phyloP scores from a whole-genome alignment of 1,140 invertebrate genomes.

The Heliconius hewitsoni region DNA sequence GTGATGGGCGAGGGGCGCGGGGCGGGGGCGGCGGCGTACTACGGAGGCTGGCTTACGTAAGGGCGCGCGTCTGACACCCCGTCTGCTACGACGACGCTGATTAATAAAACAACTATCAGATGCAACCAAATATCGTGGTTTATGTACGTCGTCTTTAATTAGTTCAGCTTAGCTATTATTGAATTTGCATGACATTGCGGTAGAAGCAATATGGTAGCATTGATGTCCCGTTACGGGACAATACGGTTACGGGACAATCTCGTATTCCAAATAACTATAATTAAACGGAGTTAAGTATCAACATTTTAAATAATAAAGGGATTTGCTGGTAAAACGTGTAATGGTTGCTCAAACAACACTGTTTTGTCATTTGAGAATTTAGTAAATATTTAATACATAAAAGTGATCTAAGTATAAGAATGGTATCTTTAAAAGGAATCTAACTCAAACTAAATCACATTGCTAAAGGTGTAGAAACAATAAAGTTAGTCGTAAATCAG shows the following conservation, averaged over 20 bases:
- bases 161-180: slow-evolving; percentile 42
- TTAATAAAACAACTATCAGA: slow-evolving; percentile 75
- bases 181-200: background rate
- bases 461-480: slow-evolving; percentile 9
- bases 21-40: slow-evolving; percentile 60
- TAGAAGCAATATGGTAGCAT: background rate
- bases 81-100: slow-evolving; percentile 69
- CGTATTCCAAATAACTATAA: background rate
- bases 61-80: slow-evolving; percentile 72
- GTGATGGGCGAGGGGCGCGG: slow-evolving; percentile 44
- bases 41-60: slow-evolving; percentile 78
- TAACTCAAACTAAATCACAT: background rate
- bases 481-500: slow-evolving; percentile 26
- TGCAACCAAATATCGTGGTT: slow-evolving; percentile 61
- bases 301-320: background rate
- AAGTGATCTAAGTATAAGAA: background rate
- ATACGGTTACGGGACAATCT: too few relatives aligned
- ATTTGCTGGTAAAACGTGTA: background rate
- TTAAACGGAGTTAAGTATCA: background rate
- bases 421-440: background rate
- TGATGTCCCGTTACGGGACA: background rate
- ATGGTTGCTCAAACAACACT: too few relatives aligned
- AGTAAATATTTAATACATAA: background rate
- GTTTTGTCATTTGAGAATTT: too few relatives aligned
- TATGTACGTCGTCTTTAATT: slow-evolving; percentile 52